Evolutionary conservation across 2,113 vertebrate genomes (phyloP), one percentile per base, ranked within the genome.

Genomic region (Heterotis niloticus): DNA sequence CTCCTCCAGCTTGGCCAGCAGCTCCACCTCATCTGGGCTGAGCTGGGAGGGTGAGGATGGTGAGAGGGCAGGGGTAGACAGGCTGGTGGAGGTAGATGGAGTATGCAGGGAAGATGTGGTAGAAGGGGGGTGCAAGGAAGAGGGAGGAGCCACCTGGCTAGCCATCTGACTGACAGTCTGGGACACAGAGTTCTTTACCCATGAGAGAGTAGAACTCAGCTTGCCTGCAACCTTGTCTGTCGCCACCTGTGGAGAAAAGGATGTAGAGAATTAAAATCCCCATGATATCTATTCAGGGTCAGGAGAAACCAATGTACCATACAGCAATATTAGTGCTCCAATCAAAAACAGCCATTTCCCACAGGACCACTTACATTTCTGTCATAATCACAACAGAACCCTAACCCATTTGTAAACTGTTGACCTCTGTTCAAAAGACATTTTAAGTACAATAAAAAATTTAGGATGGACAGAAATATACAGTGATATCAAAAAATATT

Each of bases 181-280:
- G 5, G 96, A 97, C 60, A 98, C 95, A 0, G 98, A 98, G 94
- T 95, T 98, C 96, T 96, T 98, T 88, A 99, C 96, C 98, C 98
- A 99, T 99, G 97, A 96, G 96, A 98, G 94, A 96, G 98, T 99
- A 90, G 98, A 98, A 94, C 96, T 98, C 95, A 99, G 92, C 92
- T 95, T 99, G 81, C 94, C 96, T 87, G 98, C 90, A 94, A 98
- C 96, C 90, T 95, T 98, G 91, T 98, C 96, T 93, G 97, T 96
- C 95, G 97, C 98, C 98, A 99, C 98, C 98, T 99, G 88, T 3
- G 13, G 59, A 81, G 1, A 77, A 81, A 59, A 78, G 0, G 17
- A n/a, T 81, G 54, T 20, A 76, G 26, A 44, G 2, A 44, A 57
- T 10, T 72, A 17, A 71, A 20, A 52, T 34, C 5, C 0, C 10